A percentile compares a stretch with the other conserved stretches of the same genome.
phyloP scores from a whole-genome alignment of 2,888 invertebrate genomes.

The Idaea aversata region DNA sequence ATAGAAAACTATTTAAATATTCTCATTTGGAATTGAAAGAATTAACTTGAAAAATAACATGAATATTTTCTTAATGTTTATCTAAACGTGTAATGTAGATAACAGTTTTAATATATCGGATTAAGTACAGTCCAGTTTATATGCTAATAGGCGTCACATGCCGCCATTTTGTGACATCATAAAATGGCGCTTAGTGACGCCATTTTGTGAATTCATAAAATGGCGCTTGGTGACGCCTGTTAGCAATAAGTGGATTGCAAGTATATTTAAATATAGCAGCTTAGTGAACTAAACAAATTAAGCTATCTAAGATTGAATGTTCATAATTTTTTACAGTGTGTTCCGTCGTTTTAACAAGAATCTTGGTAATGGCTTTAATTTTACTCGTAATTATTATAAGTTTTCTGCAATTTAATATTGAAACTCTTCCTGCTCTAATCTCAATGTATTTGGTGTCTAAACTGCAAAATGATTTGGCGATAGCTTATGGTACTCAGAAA shows the following conservation, averaged over 20 bases:
- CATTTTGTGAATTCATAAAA: background rate
- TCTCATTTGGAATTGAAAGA: conserved; percentile 68
- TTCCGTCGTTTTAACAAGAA: conserved; percentile 14
- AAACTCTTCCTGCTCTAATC: background rate
- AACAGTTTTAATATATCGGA: conserved; percentile 15
- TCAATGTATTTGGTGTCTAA: no score
- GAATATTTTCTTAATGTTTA: conserved; percentile 71
- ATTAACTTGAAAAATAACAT: conserved; percentile 44
- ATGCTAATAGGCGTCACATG: background rate
- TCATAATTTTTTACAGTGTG: conserved; percentile 1
- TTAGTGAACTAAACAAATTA: conserved; percentile 21
- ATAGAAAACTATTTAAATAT: conserved; percentile 36
- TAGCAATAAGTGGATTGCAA: background rate
- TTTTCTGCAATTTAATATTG: conserved; percentile 3
- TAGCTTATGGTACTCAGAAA: no score
- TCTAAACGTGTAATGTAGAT: conserved; percentile 42
- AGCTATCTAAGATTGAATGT: conserved; percentile 10
- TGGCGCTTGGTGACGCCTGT: background rate
- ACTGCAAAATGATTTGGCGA: no score
- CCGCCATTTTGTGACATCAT: background rate
- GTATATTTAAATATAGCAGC: conserved; percentile 21
- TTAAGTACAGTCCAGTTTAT: background rate
- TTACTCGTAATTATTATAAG: conserved; percentile 16
- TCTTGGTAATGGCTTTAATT: conserved; percentile 30
- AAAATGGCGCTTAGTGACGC: background rate